Base-by-base conservation (phyloP, 2,797 vertebrate genomes). In the Hydrolagus colliei region DNA sequence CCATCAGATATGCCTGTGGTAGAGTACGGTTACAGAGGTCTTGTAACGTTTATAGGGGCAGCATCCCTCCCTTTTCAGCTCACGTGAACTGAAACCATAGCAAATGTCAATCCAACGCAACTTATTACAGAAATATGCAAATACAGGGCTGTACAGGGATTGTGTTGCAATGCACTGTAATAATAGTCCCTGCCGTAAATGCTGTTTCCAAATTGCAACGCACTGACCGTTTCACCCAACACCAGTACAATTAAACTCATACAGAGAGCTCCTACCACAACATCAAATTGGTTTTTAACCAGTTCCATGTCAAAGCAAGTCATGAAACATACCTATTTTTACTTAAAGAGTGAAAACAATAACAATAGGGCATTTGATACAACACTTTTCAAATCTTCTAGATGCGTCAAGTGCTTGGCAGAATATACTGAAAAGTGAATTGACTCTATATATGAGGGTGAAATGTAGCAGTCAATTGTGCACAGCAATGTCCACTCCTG, bases 21-120 rank as follows among this genome's bases (percentile, higher is more conserved):
- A 84, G 79, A 84, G 67, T 71, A 52, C 41, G 6, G 41, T 84
- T 84, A 71, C 35, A 41, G 65, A 41, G 79, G 41, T 52, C 41
- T 52, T 84, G 65, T 27, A 71, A 32, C 79, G 68, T 71, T 84
- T 84, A 84, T 68, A 84, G 65, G 79, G 62, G 32, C 16, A 68
- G 27, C 18, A 4, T 22, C 27, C 35, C 65, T 80, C 18, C 62
- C 16, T 9, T 52, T 67, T 41, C 12, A 32, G 79, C 27, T 18
- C 32, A 84, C 62, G 6, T 52, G 41, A 52, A 52, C 41, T 52
- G 41, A 52, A 52, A 52, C 41, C 41, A 20, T 68, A 68, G 22
- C 13, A 68, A 84, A 84, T 71, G 63, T 35, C 27, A 35, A 84
- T 9, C 65, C 32, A 32, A 84, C 71, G 62, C 41, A 84, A 84